phyloP scores from a whole-genome alignment of 2,113 vertebrate genomes.

The Gallinago jamesoni region DNA sequence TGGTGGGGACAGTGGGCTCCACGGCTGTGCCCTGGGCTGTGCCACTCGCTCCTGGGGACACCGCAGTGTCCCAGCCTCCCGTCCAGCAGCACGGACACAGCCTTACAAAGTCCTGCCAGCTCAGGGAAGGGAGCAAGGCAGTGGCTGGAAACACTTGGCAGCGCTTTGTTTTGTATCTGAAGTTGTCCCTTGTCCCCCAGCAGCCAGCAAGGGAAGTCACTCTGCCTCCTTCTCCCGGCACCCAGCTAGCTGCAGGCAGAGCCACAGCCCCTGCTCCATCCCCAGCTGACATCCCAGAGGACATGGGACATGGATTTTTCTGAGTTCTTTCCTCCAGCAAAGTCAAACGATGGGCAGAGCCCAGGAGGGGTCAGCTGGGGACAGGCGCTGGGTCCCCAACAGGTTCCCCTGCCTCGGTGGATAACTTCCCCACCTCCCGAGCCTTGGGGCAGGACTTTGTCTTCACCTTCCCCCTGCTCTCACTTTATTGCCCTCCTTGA shows the following conservation, averaged over 20 bases:
- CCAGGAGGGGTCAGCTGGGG: background rate
- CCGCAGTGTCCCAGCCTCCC: background rate
- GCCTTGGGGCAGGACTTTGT: background rate
- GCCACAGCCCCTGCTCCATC: background rate
- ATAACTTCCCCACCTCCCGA: background rate
- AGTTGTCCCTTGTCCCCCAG: background rate
- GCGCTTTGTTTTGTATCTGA: background rate
- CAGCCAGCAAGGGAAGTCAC: background rate
- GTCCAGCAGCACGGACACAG: background rate
- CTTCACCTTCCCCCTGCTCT: background rate
- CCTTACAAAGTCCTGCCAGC: background rate
- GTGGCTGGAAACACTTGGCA: background rate
- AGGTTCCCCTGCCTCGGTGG: accelerated
- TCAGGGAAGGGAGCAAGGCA: background rate
- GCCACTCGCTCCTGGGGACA: background rate
- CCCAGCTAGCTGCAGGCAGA: background rate
- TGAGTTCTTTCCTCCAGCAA: background rate
- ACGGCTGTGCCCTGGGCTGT: background rate
- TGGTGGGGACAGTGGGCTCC: accelerated
- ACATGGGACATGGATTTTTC: background rate
- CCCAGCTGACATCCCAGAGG: background rate
- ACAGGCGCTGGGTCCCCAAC: background rate
- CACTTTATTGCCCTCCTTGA: background rate
- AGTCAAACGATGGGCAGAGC: background rate
- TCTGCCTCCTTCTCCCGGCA: background rate